These are phyloP conservation scores for Tipula vernalis DNA, from an alignment of 2,888 invertebrate species.

Conservation along the genomic window DNA sequence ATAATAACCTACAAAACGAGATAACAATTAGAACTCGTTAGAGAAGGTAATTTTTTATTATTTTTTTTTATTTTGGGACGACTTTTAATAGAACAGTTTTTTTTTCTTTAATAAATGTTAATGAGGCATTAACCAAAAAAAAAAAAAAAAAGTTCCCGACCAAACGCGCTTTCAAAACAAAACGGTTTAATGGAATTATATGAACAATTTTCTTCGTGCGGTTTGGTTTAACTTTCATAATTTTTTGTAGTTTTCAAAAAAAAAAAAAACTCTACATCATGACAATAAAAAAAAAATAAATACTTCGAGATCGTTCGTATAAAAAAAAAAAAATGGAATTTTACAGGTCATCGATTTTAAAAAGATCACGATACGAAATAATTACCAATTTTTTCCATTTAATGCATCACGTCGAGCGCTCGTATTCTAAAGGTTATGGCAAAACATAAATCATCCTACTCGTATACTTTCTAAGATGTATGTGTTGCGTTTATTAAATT, in stretches of 20 bases:
- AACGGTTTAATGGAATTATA: not conserved
- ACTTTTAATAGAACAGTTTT: not conserved
- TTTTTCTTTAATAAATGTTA: not conserved
- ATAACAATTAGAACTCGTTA: slow-evolving; percentile 4
- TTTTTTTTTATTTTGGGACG: not conserved
- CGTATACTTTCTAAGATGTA: not conserved
- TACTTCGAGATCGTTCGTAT: not conserved
- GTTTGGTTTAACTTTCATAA: not conserved
- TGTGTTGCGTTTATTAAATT: not conserved
- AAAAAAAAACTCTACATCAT: not conserved
- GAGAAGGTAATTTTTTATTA: not conserved
- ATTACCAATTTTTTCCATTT: not conserved
- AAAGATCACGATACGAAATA: not conserved
- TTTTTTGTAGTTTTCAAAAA: not conserved
- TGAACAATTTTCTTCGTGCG: not conserved
- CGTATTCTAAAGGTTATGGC: not conserved
- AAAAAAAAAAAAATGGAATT: not conserved
- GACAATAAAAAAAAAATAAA: not conserved
- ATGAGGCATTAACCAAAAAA: not conserved
- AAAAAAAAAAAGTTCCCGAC: not conserved
- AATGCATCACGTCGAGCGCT: not conserved
- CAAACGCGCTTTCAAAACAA: not conserved
- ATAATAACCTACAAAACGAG: not conserved
- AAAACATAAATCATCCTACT: not conserved
- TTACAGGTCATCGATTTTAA: slow-evolving; percentile 4